phyloP scores from a whole-genome alignment of 2,113 vertebrate species.

The Ginglymostoma cirratum region DNA sequence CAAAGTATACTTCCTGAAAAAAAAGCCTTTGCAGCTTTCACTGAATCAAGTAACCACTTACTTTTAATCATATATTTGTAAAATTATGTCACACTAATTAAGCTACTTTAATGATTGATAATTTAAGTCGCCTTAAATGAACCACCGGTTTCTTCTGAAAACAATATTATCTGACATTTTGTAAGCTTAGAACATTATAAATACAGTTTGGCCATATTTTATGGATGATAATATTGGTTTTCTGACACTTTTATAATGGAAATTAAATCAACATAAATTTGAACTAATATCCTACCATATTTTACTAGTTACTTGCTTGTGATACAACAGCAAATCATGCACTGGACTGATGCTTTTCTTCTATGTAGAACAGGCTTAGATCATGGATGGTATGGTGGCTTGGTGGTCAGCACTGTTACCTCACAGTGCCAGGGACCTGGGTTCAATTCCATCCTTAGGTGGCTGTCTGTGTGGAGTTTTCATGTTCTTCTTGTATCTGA shows the following conservation, averaged over 20 bases:
- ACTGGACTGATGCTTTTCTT: background rate
- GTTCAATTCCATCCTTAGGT: no score
- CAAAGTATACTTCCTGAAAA: background rate
- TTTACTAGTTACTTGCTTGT: background rate
- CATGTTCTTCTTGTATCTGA: no score
- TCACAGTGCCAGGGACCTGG: no score
- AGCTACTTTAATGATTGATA: background rate
- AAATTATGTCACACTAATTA: background rate
- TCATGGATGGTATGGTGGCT: no score
- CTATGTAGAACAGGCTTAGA: background rate
- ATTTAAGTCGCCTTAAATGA: background rate
- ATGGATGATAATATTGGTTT: background rate
- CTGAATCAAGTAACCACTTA: no score
- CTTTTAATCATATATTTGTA: background rate
- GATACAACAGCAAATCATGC: background rate
- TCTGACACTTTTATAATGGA: background rate
- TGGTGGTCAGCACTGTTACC: no score
- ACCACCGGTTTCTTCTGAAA: background rate
- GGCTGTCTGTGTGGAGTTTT: no score
- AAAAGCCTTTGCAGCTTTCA: background rate
- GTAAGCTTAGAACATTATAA: background rate
- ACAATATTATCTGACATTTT: background rate
- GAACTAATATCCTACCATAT: background rate
- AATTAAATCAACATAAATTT: conserved; percentile 4
- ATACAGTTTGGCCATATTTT: background rate